Conservation (phyloP, 1,140 invertebrate genomes). For the Scaptodrosophila lebanonensis region DNA sequence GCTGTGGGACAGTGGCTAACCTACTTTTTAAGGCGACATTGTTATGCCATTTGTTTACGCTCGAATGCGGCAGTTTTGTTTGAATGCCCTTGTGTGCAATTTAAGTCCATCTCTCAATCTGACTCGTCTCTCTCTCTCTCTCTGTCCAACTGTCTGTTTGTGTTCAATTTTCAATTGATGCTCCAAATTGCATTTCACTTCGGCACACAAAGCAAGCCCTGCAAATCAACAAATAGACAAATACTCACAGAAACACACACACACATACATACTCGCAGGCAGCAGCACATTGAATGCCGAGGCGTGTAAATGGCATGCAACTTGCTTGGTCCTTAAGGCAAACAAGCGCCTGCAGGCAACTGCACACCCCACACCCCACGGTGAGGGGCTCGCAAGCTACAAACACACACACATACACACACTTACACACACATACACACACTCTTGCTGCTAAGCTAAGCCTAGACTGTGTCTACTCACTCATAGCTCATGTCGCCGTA, state of each 20-base stretch:
- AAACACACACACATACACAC: not conserved
- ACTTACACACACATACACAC: not conserved
- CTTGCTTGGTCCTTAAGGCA: constrained; percentile 36
- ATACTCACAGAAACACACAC: constrained; percentile 23
- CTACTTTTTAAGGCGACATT: too few species aligned
- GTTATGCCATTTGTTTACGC: too few species aligned
- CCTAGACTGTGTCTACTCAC: constrained; percentile 40
- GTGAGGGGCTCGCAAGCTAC: not conserved
- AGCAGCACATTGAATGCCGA: too few species aligned
- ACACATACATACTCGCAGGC: too few species aligned
- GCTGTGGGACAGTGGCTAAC: too few species aligned
- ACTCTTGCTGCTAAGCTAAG: not conserved
- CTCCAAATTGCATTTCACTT: constrained; percentile 47
- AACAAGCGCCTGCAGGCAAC: constrained; percentile 35
- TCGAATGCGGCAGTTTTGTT: too few species aligned
- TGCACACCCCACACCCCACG: constrained; percentile 33
- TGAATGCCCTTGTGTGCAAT: too few species aligned
- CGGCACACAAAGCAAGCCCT: not conserved
- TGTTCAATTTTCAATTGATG: constrained; percentile 44
- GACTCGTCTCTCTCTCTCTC: not conserved
- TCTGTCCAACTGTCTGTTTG: constrained; percentile 24
- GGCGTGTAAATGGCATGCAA: constrained; percentile 54
- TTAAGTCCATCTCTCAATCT: not conserved
- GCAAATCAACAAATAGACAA: constrained; percentile 3
- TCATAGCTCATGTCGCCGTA: constrained; percentile 71